Percentiles rank a stretch among this genome's conserved stretches.
phyloP scores from a whole-genome alignment of 2,888 invertebrate species.

The Hydroisotoma schaefferi region DNA sequence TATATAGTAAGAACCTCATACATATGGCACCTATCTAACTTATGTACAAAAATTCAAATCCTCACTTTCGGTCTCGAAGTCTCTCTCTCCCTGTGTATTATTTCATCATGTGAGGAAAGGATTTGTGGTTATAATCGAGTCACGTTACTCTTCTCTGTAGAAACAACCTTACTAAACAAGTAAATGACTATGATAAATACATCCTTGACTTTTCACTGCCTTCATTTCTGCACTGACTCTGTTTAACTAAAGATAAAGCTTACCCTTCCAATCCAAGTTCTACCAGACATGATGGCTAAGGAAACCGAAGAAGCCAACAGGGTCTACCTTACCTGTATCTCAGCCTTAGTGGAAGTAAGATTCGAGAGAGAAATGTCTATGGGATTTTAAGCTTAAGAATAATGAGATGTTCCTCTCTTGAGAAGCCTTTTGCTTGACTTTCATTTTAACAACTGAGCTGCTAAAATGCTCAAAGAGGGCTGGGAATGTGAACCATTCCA shows the following conservation, averaged over 20 bases:
- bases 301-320: background rate
- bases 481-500: too few relatives aligned
- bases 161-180: background rate
- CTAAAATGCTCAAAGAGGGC: too few relatives aligned
- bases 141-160: slow-evolving; percentile 21
- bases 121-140: slow-evolving; percentile 20
- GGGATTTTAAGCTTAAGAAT: slow-evolving; percentile 7
- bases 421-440: background rate
- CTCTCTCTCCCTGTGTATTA: too few relatives aligned
- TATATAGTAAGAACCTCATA: too few relatives aligned
- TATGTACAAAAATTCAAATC: too few relatives aligned
- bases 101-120: slow-evolving; percentile 3
- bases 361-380: too few relatives aligned
- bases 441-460: slow-evolving; percentile 8
- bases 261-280: too few relatives aligned
- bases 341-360: too few relatives aligned
- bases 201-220: background rate
- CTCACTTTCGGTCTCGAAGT: too few relatives aligned
- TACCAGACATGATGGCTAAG: background rate
- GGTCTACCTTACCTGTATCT: background rate
- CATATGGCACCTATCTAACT: too few relatives aligned
- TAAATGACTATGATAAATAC: background rate
- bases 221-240: background rate
- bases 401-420: background rate
- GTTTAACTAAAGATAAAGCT: background rate